Percentiles rank a stretch among this genome's conserved stretches.
Conservation (phyloP, 1,140 invertebrate species). For the Galleria mellonella region DNA sequence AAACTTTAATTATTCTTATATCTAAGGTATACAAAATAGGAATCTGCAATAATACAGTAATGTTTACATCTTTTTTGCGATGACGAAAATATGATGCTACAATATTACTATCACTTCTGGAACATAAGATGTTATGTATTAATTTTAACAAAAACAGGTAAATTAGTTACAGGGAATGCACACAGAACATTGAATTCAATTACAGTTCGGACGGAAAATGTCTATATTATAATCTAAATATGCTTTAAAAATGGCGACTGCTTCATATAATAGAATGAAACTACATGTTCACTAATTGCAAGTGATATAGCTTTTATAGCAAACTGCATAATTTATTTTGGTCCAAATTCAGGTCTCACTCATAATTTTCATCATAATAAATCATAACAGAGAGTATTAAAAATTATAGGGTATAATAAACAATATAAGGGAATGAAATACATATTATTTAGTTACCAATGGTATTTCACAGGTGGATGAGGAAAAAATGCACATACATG, state of each 20-base stretch:
- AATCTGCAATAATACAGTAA: slow-evolving; percentile 65
- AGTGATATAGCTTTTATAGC: no score
- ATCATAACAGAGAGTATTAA: slow-evolving; percentile 13
- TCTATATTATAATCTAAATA: slow-evolving; percentile 8
- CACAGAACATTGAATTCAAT: slow-evolving; percentile 9
- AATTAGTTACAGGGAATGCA: slow-evolving; percentile 2
- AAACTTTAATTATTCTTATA: slow-evolving; percentile 45
- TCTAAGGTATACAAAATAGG: slow-evolving; percentile 62
- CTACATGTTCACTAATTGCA: background rate
- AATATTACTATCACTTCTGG: slow-evolving; percentile 18
- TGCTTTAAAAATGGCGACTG: no score
- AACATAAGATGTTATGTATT: slow-evolving; percentile 26
- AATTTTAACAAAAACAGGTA: slow-evolving; percentile 7
- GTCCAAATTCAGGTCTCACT: slow-evolving; percentile 36
- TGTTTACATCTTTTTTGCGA: background rate
- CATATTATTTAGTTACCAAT: background rate
- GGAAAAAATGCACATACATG: slow-evolving; percentile 43
- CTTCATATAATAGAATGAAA: no score
- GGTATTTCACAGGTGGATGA: slow-evolving; percentile 3
- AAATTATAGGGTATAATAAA: background rate
- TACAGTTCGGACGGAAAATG: slow-evolving; percentile 24
- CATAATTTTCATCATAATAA: slow-evolving; percentile 23
- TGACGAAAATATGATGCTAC: background rate
- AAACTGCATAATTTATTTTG: slow-evolving; percentile 8
- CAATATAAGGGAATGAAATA: no score